Evolutionary conservation across 2,113 vertebrate species (phyloP).

Genomic region (Misgurnus anguillicaudatus): DNA sequence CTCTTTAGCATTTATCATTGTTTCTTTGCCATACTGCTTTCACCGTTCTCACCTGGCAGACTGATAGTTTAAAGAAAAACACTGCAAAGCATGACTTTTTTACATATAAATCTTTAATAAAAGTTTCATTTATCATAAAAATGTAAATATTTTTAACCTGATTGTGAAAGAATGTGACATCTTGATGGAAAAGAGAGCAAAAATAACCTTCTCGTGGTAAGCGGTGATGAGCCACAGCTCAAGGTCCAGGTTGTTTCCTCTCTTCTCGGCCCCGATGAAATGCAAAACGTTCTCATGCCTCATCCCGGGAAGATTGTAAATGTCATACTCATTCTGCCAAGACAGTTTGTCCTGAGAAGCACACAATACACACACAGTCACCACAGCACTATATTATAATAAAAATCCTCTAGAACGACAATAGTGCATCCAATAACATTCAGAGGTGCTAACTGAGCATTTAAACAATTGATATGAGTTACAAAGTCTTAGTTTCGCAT

Average conservation of each 20-base stretch:
- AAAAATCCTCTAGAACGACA: background rate
- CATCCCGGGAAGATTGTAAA: conserved; percentile 94
- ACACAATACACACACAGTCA: background rate
- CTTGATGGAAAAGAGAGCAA: background rate
- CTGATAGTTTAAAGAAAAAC: no score
- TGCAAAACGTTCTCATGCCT: conserved; percentile 95
- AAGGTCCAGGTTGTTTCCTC: conserved; percentile 90
- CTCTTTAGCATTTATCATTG: background rate
- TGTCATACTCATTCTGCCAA: conserved; percentile 99
- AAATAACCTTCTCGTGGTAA: conserved; percentile 91
- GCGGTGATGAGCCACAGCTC: conserved; percentile 96
- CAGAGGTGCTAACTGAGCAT: background rate
- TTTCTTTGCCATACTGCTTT: background rate
- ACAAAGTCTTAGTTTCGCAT: background rate
- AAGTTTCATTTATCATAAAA: no score
- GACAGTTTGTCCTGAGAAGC: conserved; percentile 91
- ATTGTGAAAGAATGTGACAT: background rate
- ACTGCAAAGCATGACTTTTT: no score
- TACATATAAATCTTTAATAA: no score
- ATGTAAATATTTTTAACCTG: background rate
- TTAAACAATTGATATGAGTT: background rate
- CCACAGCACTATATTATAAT: background rate
- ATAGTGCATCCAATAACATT: no score
- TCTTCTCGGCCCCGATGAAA: conserved; percentile 95
- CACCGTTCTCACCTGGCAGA: background rate